These are phyloP conservation scores for Drosophila lacteicornis DNA, from an alignment of 1,140 invertebrate genomes.

Conservation along the genomic window DNA sequence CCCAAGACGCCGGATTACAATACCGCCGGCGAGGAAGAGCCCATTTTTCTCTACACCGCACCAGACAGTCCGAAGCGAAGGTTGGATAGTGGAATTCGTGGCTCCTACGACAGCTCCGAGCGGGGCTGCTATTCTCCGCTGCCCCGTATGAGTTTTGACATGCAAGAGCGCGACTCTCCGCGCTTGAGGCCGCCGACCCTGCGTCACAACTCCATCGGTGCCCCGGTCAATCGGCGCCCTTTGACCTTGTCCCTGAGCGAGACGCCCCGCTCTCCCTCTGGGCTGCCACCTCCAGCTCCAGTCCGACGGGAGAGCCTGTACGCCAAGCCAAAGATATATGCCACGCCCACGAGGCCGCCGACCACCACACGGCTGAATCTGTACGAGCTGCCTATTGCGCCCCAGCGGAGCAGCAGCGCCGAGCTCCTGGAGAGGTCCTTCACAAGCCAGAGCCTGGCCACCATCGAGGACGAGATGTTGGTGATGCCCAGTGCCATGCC, in stretches of 20 bases:
- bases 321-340: conserved; percentile 81
- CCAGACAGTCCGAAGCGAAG: conserved; percentile 75
- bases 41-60: conserved; percentile 81
- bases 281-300: conserved; percentile 72
- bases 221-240: conserved; percentile 55
- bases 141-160: conserved; percentile 66
- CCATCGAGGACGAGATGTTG: conserved; percentile 79
- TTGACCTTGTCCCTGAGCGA: conserved; percentile 76
- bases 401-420: conserved; percentile 75
- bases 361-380: conserved; percentile 59
- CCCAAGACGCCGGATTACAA: conserved; percentile 82
- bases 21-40: conserved; percentile 78
- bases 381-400: conserved; percentile 70
- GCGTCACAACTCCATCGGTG: conserved; percentile 67
- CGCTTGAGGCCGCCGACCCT: conserved; percentile 47
- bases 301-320: conserved; percentile 79
- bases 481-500: conserved; percentile 81
- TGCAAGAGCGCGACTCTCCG: conserved; percentile 63
- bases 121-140: conserved; percentile 72
- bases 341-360: conserved; percentile 68
- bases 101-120: conserved; percentile 74
- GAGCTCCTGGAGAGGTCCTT: conserved; percentile 78
- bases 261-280: conserved; percentile 58
- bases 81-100: conserved; percentile 73
- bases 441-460: conserved; percentile 76